Evolutionary conservation across 2,888 invertebrate genomes (phyloP).

Genomic region (Lordiphosa fenestrarum): DNA sequence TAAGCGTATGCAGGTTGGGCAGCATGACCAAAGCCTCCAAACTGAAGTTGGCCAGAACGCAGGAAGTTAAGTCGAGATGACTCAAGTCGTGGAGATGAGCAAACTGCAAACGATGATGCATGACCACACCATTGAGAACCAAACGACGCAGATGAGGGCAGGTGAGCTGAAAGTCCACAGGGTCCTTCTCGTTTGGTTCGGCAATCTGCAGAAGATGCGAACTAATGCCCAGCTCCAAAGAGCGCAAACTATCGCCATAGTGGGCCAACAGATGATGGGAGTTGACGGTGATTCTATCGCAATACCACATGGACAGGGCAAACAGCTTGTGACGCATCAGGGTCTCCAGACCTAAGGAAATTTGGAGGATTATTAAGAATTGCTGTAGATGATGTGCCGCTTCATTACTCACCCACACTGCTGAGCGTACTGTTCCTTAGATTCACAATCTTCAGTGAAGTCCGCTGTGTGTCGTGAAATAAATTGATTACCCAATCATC

Average conservation of each 20-base stretch:
- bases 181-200: conserved; percentile 80
- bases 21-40: conserved; percentile 82
- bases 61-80: conserved; percentile 79
- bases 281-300: conserved; percentile 84
- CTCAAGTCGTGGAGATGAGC: conserved; percentile 76
- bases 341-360: conserved; percentile 81
- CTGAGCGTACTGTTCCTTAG: conserved; percentile 87
- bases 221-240: conserved; percentile 86
- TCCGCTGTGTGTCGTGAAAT: conserved; percentile 85
- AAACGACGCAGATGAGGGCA: conserved; percentile 79
- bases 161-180: conserved; percentile 83
- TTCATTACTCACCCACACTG: conserved; percentile 82
- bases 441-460: conserved; percentile 86
- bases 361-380: neutral
- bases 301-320: conserved; percentile 88
- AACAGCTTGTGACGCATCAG: conserved; percentile 87
- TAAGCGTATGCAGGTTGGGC: conserved; percentile 86
- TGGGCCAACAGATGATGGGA: conserved; percentile 86
- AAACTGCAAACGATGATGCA: conserved; percentile 78
- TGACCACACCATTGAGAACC: conserved; percentile 79
- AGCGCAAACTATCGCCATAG: conserved; percentile 85
- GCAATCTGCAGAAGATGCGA: conserved; percentile 83
- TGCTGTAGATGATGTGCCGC: neutral
- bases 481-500: conserved; percentile 87
- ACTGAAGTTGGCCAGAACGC: conserved; percentile 79